Percentiles rank a stretch among this genome's conserved stretches.
Conservation (phyloP, 1,140 invertebrate genomes). For the Drosophila kepulauana region DNA sequence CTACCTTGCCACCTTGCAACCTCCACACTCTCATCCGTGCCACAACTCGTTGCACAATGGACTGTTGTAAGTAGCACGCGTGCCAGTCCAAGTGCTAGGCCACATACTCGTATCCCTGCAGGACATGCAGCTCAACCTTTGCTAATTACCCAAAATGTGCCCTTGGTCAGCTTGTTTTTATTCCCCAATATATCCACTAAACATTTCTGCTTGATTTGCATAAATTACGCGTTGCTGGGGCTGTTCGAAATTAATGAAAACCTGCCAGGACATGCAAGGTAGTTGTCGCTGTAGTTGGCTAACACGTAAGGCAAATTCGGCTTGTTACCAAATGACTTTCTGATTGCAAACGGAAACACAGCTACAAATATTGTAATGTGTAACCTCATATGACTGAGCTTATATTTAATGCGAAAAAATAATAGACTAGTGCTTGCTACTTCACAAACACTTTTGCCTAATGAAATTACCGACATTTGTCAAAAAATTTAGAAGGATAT, state of each 20-base stretch:
- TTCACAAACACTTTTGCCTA: not conserved
- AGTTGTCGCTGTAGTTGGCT: not conserved
- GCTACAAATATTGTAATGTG: slow-evolving; percentile 38
- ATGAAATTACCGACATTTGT: slow-evolving; percentile 16
- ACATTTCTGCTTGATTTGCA: slow-evolving; percentile 58
- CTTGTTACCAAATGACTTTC: slow-evolving; percentile 46
- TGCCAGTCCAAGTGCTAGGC: slow-evolving; percentile 40
- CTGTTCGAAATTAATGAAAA: slow-evolving; percentile 46
- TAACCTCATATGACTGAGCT: slow-evolving; percentile 26
- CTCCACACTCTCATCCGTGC: not conserved
- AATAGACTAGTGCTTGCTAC: not conserved
- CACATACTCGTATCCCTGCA: slow-evolving; percentile 47
- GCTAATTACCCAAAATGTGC: slow-evolving; percentile 60
- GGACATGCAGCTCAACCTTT: slow-evolving; percentile 27
- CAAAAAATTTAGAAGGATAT: no score
- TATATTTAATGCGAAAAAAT: slow-evolving; percentile 2
- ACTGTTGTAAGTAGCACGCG: slow-evolving; percentile 33
- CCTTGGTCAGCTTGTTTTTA: slow-evolving; percentile 4
- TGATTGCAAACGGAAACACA: slow-evolving; percentile 47
- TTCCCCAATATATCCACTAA: slow-evolving; percentile 17
- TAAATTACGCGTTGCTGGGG: slow-evolving; percentile 46
- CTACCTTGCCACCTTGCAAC: slow-evolving; percentile 5
- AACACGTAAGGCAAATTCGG: slow-evolving; percentile 21
- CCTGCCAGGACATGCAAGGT: slow-evolving; percentile 37
- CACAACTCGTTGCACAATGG: slow-evolving; percentile 29